Percentiles rank a stretch among this genome's conserved stretches.
phyloP scores from a whole-genome alignment of 2,888 invertebrate species.

The Patella pellucida region DNA sequence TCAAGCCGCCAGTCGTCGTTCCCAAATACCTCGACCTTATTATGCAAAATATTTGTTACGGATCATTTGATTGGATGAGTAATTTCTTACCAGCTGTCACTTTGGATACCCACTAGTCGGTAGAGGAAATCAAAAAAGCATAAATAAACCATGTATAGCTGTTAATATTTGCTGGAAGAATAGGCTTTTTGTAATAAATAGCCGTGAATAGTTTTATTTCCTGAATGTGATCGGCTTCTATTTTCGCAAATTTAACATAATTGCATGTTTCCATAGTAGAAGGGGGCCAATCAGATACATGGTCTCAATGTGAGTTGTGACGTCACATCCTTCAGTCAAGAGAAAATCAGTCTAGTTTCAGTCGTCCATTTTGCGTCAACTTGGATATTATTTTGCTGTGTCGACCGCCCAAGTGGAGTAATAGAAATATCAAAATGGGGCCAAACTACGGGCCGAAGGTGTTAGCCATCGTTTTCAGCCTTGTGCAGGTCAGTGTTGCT shows the following conservation, averaged over 20 bases:
- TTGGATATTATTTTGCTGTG: not conserved
- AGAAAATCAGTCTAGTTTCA: not conserved
- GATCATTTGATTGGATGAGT: not conserved
- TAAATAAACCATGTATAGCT: too few species aligned
- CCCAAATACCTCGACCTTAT: not conserved
- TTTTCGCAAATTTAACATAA: not conserved
- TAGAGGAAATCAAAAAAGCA: too few species aligned
- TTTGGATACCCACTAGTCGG: too few species aligned
- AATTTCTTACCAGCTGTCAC: not conserved
- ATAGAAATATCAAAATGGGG: conserved; percentile 40
- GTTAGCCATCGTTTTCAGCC: conserved; percentile 37
- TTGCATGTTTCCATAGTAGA: not conserved
- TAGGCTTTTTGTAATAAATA: too few species aligned
- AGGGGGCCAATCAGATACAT: not conserved
- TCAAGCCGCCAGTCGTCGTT: not conserved
- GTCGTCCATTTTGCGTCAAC: conserved; percentile 5
- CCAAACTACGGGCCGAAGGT: conserved; percentile 43
- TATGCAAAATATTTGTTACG: not conserved
- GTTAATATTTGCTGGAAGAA: too few species aligned
- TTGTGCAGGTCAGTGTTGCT: conserved; percentile 47
- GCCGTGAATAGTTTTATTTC: too few species aligned
- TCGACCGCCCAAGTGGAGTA: conserved; percentile 1
- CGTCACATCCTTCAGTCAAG: conserved; percentile 6
- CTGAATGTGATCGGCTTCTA: not conserved
- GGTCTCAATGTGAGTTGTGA: not conserved